A percentile compares a stretch with the other conserved stretches of the same genome.
These are phyloP conservation scores for Pachypeltis micranthus DNA, from an alignment of 1,140 invertebrate species.

Conservation along the genomic window DNA sequence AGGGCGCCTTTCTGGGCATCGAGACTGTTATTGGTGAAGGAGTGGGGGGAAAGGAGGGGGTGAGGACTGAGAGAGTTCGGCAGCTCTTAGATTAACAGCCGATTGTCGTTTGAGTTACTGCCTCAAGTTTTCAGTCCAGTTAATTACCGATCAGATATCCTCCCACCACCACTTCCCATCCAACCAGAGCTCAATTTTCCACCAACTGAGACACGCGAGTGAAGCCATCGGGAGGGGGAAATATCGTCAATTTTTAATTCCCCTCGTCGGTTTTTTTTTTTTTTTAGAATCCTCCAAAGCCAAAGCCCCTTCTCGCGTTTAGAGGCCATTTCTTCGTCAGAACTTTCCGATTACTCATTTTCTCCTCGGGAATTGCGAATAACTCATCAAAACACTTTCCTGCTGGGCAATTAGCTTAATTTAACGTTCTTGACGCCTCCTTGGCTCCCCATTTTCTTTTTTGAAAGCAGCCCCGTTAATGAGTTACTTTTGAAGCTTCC, in stretches of 20 bases:
- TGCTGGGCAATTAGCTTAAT: conserved; percentile 2
- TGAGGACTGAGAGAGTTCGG: neutral
- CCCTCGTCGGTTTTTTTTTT: too few relatives aligned
- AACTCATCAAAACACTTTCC: conserved; percentile 5
- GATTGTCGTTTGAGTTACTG: neutral
- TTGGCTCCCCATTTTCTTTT: neutral
- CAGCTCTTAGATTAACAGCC: neutral
- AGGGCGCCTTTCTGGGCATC: neutral
- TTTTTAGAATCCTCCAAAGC: too few relatives aligned
- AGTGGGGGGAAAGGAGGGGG: neutral
- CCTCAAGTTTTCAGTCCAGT: conserved; percentile 1
- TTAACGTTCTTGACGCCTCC: neutral
- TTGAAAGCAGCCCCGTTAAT: neutral
- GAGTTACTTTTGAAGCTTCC: neutral
- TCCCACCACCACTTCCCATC: neutral
- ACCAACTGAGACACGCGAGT: neutral
- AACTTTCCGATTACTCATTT: conserved; percentile 1
- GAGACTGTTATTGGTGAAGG: neutral
- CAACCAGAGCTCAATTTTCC: neutral
- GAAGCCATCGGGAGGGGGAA: too few relatives aligned
- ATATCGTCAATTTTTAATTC: too few relatives aligned
- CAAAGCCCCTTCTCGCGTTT: too few relatives aligned
- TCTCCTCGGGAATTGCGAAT: conserved; percentile 1
- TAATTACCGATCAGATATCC: conserved; percentile 2
- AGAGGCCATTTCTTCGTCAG: neutral